Conservation (phyloP, 2,888 invertebrate species). For the Xylophagus ater region DNA sequence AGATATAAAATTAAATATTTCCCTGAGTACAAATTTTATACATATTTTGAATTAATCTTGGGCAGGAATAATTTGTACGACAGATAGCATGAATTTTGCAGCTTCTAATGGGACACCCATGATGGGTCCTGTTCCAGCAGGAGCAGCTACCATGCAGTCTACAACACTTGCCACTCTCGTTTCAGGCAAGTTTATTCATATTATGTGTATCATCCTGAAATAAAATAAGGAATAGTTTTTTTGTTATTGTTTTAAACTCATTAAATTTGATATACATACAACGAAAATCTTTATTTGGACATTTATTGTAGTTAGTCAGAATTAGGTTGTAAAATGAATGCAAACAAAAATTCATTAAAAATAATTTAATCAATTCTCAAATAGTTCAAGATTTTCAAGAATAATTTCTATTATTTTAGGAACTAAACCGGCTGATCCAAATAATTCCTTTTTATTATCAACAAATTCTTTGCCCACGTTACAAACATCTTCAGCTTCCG, state of each 20-base stretch:
- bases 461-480: constrained; percentile 13
- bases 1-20: constrained; percentile 1
- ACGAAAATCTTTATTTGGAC: too few relatives aligned
- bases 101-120: constrained; percentile 23
- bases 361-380: too few relatives aligned
- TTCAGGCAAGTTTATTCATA: constrained; percentile 17
- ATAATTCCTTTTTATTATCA: constrained; percentile 16
- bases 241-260: too few relatives aligned
- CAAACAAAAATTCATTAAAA: too few relatives aligned
- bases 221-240: too few relatives aligned
- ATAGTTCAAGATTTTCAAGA: too few relatives aligned
- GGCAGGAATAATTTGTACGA: constrained; percentile 38
- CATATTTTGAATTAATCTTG: constrained; percentile 3
- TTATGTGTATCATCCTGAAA: too few relatives aligned
- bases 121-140: constrained; percentile 25
- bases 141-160: constrained; percentile 20
- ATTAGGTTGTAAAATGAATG: too few relatives aligned
- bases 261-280: too few relatives aligned
- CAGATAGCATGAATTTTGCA: constrained; percentile 30
- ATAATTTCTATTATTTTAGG: too few relatives aligned
- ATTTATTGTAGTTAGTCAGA: too few relatives aligned
- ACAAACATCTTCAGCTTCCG: constrained; percentile 17
- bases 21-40: neutral
- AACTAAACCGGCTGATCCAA: constrained; percentile 9
- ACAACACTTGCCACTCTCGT: constrained; percentile 20